phyloP scores from a whole-genome alignment of 2,113 vertebrate species.

The Spea multiplicata region DNA sequence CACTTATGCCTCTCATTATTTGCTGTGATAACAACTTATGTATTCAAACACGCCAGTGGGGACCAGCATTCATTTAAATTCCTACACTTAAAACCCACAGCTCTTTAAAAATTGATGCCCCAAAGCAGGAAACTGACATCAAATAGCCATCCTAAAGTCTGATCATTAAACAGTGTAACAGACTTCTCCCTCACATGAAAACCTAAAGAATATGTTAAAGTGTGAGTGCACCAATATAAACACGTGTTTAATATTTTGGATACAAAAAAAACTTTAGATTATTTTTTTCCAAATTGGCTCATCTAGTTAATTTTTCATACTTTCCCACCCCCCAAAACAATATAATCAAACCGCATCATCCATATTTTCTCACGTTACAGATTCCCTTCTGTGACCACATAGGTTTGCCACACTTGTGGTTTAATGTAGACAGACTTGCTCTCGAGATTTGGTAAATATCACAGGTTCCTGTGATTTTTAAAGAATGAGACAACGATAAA shows the following conservation, averaged over 20 bases:
- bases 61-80: slow-evolving; percentile 78
- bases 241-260: no score
- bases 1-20: slow-evolving; percentile 64
- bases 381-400: no score
- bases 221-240: not conserved
- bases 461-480: no score
- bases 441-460: no score
- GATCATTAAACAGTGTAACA: slow-evolving; percentile 74
- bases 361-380: no score
- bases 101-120: slow-evolving; percentile 85
- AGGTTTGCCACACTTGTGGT: no score
- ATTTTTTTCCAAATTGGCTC: not conserved
- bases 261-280: not conserved
- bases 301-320: no score
- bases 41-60: slow-evolving; percentile 74
- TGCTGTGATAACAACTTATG: slow-evolving; percentile 75
- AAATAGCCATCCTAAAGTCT: slow-evolving; percentile 75
- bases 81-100: slow-evolving; percentile 75
- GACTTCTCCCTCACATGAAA: slow-evolving; percentile 64
- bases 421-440: no score
- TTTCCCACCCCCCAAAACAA: no score
- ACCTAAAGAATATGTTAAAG: slow-evolving; percentile 34
- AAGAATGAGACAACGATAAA: no score
- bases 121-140: slow-evolving; percentile 80
- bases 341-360: no score